A percentile compares a stretch with the other conserved stretches of the same genome.
phyloP scores from a whole-genome alignment of 2,797 vertebrate genomes.

The Saxicola maurus region DNA sequence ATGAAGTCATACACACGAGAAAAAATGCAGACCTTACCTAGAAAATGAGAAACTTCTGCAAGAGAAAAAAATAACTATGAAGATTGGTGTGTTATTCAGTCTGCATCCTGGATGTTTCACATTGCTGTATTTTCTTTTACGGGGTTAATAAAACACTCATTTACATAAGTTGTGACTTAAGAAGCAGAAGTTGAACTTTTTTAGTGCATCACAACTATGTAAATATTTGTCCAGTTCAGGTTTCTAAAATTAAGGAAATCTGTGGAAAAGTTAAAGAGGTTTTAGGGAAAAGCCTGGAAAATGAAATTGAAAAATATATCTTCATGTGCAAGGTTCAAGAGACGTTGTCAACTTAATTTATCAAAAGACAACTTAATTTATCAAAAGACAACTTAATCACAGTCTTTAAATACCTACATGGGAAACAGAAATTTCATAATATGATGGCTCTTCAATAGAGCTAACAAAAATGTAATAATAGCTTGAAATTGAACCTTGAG shows the following conservation, averaged over 20 bases:
- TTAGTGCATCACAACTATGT: neutral
- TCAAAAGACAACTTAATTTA: constrained; percentile 7
- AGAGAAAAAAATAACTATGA: neutral
- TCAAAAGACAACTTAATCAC: neutral
- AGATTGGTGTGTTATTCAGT: neutral
- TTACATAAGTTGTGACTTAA: neutral
- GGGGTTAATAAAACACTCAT: neutral
- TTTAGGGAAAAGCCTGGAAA: neutral
- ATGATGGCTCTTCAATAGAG: neutral
- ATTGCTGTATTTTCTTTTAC: neutral
- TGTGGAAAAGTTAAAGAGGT: neutral
- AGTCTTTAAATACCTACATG: neutral
- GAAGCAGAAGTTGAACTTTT: neutral
- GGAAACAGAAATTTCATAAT: constrained; percentile 11
- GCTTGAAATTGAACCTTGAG: neutral
- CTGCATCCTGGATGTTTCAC: neutral
- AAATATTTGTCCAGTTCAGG: neutral
- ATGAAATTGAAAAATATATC: neutral
- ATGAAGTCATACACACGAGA: neutral
- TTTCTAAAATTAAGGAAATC: neutral
- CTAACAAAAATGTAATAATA: neutral
- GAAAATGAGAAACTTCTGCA: neutral
- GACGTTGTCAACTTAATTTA: neutral
- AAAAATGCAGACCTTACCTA: neutral
- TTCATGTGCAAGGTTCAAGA: neutral